Evolutionary conservation across 2,888 invertebrate genomes (phyloP).

Genomic region (Hecatera dysodea): DNA sequence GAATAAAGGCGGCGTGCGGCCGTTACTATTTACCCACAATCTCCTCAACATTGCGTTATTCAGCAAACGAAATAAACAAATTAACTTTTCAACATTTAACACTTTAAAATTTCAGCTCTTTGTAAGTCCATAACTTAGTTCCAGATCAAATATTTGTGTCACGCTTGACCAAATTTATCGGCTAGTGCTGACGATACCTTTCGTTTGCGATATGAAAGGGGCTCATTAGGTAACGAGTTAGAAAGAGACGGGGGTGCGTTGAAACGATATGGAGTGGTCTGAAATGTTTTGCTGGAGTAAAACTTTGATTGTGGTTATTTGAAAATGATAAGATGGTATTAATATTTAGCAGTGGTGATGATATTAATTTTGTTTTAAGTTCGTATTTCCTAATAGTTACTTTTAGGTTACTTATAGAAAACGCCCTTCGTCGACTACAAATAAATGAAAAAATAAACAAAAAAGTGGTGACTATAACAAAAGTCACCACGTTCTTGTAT

Average conservation of each 20-base stretch:
- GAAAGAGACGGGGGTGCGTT: constrained; percentile 14
- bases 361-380: neutral
- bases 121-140: constrained; percentile 10
- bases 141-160: constrained; percentile 57
- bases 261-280: constrained; percentile 3
- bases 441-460: no score
- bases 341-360: neutral
- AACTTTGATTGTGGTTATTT: neutral
- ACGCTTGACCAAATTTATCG: constrained; percentile 53
- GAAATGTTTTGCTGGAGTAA: constrained; percentile 17
- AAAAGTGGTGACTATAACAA: no score
- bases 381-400: no score
- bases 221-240: constrained; percentile 54
- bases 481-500: no score
- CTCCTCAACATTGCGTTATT: neutral
- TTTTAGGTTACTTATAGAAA: no score
- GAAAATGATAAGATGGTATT: neutral
- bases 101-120: constrained; percentile 3
- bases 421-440: no score
- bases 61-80: neutral
- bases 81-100: neutral
- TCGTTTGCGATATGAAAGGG: constrained; percentile 41
- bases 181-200: constrained; percentile 47
- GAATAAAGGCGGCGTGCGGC: no score
- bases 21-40: no score